Conservation (phyloP, 2,888 invertebrate genomes). For the Eilema sororculum region DNA sequence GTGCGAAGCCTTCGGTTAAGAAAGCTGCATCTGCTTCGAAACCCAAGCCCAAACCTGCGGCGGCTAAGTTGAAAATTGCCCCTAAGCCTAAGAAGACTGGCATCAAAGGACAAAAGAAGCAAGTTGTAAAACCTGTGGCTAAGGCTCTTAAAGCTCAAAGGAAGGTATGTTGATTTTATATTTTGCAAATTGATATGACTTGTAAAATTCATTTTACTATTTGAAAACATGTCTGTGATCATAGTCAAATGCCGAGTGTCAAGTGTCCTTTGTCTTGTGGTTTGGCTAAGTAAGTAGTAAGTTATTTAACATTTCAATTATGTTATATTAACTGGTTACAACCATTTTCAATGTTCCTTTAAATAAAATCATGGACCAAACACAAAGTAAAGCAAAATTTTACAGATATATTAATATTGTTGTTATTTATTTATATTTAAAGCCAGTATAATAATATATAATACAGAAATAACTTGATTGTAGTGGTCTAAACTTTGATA, state of each 20-base stretch:
- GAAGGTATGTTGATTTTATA: slow-evolving; percentile 87
- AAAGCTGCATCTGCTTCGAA: slow-evolving; percentile 83
- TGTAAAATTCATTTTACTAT: too few species aligned
- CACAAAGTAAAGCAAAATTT: not conserved
- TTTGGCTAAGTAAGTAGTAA: too few species aligned
- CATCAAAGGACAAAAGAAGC: slow-evolving; percentile 85
- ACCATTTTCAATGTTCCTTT: not conserved
- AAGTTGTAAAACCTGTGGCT: slow-evolving; percentile 86
- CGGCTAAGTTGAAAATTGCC: slow-evolving; percentile 82
- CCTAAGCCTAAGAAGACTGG: slow-evolving; percentile 87
- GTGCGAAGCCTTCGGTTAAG: slow-evolving; percentile 83
- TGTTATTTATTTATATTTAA: too few species aligned
- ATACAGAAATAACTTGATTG: not conserved
- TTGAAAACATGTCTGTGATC: too few species aligned
- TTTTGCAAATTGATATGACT: too few species aligned
- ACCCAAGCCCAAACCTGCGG: slow-evolving; percentile 84
- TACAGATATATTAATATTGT: not conserved
- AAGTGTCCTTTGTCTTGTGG: not conserved
- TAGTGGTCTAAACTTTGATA: not conserved
- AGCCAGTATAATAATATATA: too few species aligned
- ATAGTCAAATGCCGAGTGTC: not conserved
- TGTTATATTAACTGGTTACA: too few species aligned
- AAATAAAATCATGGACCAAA: not conserved
- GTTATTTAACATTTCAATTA: too few species aligned
- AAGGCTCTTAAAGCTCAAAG: slow-evolving; percentile 95